Evolutionary conservation across 2,797 vertebrate species (phyloP), one percentile per base, ranked within the genome.

Genomic region (Chromobotia macracanthus): DNA sequence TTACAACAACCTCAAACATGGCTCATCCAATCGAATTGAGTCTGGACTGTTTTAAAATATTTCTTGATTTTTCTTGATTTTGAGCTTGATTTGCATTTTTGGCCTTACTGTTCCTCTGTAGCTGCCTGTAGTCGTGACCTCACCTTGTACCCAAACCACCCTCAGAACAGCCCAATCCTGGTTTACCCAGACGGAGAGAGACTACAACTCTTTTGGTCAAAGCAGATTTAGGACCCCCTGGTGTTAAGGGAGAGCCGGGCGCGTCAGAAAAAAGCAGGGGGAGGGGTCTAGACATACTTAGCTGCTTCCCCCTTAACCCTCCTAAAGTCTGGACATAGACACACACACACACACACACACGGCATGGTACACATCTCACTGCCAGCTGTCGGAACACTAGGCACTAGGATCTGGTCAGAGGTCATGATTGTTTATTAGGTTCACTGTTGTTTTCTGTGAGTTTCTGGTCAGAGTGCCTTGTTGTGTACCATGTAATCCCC

Each of bases 241-340:
- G 46, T 4, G 78, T 80, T 81, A 41, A 61, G 65, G 78, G 79
- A 53, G 72, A 84, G 80, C 72, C n/a, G 19, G 63, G 75, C 66
- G 78, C 61, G 5, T 77, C 70, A 71, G 73, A 44, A 79, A 51
- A 63, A 48, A 19, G 61, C 48, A 74, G 41, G 83, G 61, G 82
- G 82, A 82, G 68, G 85, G 79, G 61, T 83, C 75, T 81, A 86
- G 83, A 84, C 85, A 84, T 81, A 72, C 83, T 79, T 79, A 83
- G 77, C 77, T 73, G 65, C 50, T 75, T 46, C 77, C 81, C 76
- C 77, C 18, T 46, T 68, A 25, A 78, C 75, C 46, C n/a, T 31
- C 74, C 72, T 10, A 63, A 44, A 60, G 68, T 81, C 76, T 77
- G 75, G 74, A 67, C 75, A 75, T 75, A 35, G 38, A 79, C 65